Evolutionary conservation across 2,113 vertebrate species (phyloP).

Genomic region (Porphyrio hochstetteri): DNA sequence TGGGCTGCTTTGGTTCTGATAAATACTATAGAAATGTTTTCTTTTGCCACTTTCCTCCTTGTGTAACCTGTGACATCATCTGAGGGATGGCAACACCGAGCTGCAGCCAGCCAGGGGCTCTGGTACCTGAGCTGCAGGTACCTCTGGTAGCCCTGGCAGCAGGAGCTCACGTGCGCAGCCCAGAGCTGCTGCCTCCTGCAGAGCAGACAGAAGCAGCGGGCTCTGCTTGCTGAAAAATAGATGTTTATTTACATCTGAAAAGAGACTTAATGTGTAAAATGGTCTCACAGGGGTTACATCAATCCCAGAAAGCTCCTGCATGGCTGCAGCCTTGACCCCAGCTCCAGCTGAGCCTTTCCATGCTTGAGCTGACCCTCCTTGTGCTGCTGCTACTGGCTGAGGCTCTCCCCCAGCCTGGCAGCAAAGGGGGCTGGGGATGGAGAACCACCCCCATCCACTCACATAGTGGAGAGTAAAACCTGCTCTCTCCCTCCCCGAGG

Average conservation of each 20-base stretch:
- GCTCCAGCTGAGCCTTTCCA: neutral
- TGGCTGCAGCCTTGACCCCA: neutral
- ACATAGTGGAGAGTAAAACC: neutral
- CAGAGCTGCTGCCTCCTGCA: neutral
- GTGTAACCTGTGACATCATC: neutral
- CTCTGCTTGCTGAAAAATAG: slow-evolving; percentile 55
- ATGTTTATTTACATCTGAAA: slow-evolving; percentile 53
- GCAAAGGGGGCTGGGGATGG: neutral
- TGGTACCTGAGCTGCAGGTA: neutral
- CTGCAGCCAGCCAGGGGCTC: rapidly evolving
- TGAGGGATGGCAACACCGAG: rapidly evolving
- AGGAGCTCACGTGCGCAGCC: neutral
- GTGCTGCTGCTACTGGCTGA: rapidly evolving
- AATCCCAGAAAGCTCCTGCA: neutral
- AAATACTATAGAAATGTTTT: too few relatives aligned
- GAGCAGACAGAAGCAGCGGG: neutral
- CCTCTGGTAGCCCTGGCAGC: too few relatives aligned
- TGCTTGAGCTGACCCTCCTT: rapidly evolving
- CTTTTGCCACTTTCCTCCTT: neutral
- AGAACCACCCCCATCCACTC: rapidly evolving
- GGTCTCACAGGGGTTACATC: rapidly evolving
- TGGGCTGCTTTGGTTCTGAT: too few relatives aligned
- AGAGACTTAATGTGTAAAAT: neutral
- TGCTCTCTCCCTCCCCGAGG: neutral
- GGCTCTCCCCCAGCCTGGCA: rapidly evolving